Conservation (phyloP, 64 coral and sea anemone genomes). For the Montipora capricornis region DNA sequence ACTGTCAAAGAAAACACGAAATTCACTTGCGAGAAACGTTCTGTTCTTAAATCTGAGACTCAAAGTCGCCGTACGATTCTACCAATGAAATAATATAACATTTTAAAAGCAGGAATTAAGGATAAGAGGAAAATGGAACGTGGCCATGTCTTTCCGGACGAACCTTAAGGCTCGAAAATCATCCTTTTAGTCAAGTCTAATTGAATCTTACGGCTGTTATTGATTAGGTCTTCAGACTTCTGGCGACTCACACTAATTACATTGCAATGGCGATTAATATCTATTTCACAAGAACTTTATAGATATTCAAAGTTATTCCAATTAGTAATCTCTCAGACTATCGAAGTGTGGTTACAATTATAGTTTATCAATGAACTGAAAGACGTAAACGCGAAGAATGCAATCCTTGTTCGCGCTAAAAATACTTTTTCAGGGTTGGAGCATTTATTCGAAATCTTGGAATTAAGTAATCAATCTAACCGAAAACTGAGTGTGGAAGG, state of each 20-base stretch:
- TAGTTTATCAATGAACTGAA: conserved; percentile 69
- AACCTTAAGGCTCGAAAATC: conserved; percentile 14
- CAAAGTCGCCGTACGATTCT: background rate
- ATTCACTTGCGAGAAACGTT: background rate
- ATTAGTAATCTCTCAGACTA: conserved; percentile 94
- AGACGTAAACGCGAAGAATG: conserved; percentile 82
- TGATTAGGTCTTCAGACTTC: conserved; percentile 74
- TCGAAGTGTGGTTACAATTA: conserved; percentile 76
- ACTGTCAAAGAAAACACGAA: conserved; percentile 19
- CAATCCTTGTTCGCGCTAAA: conserved; percentile 36
- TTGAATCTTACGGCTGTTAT: conserved; percentile 59
- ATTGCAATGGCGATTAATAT: conserved; percentile 88
- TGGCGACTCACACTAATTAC: conserved; percentile 83
- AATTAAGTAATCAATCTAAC: conserved; percentile 46
- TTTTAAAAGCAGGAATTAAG: conserved; percentile 11
- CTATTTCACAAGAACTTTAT: conserved; percentile 75
- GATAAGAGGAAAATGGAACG: background rate
- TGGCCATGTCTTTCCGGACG: background rate
- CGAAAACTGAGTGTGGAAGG: conserved; percentile 63
- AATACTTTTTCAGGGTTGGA: background rate
- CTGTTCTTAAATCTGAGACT: conserved; percentile 2
- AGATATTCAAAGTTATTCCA: conserved; percentile 94
- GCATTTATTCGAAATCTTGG: conserved; percentile 48
- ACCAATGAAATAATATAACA: background rate
- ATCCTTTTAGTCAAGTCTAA: conserved; percentile 39